A percentile compares a stretch with the other conserved stretches of the same genome.
Conservation (phyloP, 2,888 invertebrate genomes). For the Tenodera sinensis region DNA sequence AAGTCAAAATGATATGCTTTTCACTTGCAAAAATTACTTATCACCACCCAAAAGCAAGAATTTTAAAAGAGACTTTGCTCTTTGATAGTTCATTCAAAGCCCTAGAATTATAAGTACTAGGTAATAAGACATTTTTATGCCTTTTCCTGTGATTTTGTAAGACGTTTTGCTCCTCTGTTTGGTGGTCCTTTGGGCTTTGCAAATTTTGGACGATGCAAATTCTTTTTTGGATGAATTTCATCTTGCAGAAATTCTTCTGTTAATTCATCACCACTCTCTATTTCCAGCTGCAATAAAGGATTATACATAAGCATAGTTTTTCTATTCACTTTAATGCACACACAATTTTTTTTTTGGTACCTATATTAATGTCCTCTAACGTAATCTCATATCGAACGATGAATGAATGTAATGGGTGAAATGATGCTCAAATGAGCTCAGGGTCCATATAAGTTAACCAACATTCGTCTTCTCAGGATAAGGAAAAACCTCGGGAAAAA, state of each 20-base stretch:
- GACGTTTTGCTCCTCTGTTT: slow-evolving; percentile 83
- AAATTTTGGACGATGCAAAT: slow-evolving; percentile 85
- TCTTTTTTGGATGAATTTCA: slow-evolving; percentile 90
- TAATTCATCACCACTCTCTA: slow-evolving; percentile 84
- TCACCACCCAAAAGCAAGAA: neutral
- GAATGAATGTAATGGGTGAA: no score
- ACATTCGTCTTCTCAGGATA: no score
- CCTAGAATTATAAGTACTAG: neutral
- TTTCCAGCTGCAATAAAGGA: slow-evolving; percentile 70
- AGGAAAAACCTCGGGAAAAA: no score
- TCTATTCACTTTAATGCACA: slow-evolving; percentile 17
- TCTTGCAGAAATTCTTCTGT: slow-evolving; percentile 87
- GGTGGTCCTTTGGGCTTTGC: slow-evolving; percentile 96
- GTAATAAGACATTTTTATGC: neutral
- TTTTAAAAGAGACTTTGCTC: neutral
- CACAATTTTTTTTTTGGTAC: no score
- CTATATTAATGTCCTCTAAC: no score
- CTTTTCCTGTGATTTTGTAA: slow-evolving; percentile 56
- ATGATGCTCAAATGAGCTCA: no score
- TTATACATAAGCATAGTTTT: neutral
- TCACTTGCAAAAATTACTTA: neutral
- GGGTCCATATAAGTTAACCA: no score
- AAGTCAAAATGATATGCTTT: neutral
- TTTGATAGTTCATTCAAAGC: neutral
- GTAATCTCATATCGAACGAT: no score